Evolutionary conservation across 2,797 vertebrate genomes (phyloP), one percentile per base, ranked within the genome.

Genomic region (Leucoraja ocellata): DNA sequence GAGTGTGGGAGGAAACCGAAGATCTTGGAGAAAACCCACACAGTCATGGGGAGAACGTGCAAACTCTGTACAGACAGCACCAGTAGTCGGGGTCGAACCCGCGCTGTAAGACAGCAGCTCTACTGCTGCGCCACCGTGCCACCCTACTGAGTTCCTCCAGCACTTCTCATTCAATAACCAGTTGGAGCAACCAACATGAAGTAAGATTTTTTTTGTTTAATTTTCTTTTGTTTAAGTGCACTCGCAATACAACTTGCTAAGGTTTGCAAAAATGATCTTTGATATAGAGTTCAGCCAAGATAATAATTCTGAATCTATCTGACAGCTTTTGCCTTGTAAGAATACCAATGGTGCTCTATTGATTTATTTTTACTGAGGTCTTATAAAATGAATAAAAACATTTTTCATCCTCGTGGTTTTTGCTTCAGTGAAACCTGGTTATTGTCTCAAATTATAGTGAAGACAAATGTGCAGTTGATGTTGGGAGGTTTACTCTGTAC

Each of bases 301-400:
- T 2, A 36, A 68, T 88, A 11, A 11, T 68, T 68, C 10, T 36
- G 61, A 88, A 36, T 9, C 84, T 36, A 36, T n/a, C 84, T 68
- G 68, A 36, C 16, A 36, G 63, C 84, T 63, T 61, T 9, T 65
- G 65, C 61, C 16, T 88, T 63, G 14, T 65, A 88, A 36, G 63
- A 88, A 68, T 36, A 68, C 63, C 63, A 88, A 68, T 88, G 61
- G 7, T 36, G n/a, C 36, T 68, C 9, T 68, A 68, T 88, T 88
- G 84, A 88, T 88, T 68, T 88, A 32, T 68, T 68, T 54, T 88
- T 32, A 88, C n/a, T 36, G n/a, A 36, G n/a, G 84, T 68, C 84
- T 68, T 68, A 68, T 9, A 68, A 65, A 88, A 88, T 68, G 16
- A 68, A 68, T 36, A 88, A 68, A 23, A 68, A 32, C 61, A 88